Conservation (phyloP, 2,888 invertebrate species). For the Harpagoxenus sublaevis region DNA sequence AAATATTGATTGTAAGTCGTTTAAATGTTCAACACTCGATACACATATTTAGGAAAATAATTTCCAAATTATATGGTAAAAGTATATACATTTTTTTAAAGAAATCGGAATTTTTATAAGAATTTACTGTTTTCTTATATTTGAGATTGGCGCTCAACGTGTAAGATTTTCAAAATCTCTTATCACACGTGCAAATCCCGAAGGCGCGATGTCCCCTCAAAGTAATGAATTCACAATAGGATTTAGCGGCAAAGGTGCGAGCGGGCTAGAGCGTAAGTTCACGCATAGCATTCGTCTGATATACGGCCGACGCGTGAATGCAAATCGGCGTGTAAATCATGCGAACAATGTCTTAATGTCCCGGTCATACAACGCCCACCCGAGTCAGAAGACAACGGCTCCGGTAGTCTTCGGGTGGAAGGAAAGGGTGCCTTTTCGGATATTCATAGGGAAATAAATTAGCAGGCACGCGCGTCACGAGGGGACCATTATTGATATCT, state of each 20-base stretch:
- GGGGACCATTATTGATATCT: constrained; percentile 68
- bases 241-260: constrained; percentile 50
- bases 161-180: background rate
- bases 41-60: background rate
- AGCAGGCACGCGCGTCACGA: constrained; percentile 79
- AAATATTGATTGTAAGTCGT: background rate
- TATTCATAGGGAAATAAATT: constrained; percentile 86
- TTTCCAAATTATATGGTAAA: background rate
- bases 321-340: constrained; percentile 86
- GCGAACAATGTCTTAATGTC: constrained; percentile 86
- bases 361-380: constrained; percentile 86
- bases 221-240: constrained; percentile 49
- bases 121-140: background rate
- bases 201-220: background rate
- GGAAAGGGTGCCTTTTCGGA: constrained; percentile 76
- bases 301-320: constrained; percentile 85
- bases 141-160: background rate
- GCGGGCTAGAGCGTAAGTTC: constrained; percentile 44
- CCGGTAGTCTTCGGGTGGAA: constrained; percentile 72
- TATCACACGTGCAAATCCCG: background rate
- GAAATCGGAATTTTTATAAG: background rate
- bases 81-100: background rate
- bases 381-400: constrained; percentile 84
- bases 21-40: background rate
- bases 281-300: constrained; percentile 84